Percentiles rank a stretch among this genome's conserved stretches.
phyloP scores from a whole-genome alignment of 37 sponge, comb jelly and placozoan species.

The Cladorhizidae sp. region DNA sequence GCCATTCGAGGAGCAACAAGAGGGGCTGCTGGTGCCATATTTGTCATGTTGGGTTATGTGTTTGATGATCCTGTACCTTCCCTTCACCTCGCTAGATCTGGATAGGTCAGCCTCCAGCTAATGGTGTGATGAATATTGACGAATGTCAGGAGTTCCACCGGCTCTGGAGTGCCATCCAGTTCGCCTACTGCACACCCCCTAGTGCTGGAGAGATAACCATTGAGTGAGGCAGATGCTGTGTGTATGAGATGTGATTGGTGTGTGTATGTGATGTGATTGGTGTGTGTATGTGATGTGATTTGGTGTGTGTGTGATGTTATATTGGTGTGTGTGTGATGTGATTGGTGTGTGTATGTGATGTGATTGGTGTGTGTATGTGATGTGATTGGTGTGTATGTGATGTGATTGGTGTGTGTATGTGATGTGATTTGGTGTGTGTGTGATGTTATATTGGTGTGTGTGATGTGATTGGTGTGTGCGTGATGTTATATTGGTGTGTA shows the following conservation, averaged over 20 bases:
- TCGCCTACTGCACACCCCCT: constrained; percentile 88
- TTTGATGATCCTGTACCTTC: not conserved
- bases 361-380: not conserved
- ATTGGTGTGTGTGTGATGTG: constrained; percentile 98
- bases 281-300: constrained; percentile 16
- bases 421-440: constrained; percentile 36
- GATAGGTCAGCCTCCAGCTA: constrained; percentile 79
- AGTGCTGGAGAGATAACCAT: constrained; percentile 68
- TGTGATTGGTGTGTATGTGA: not conserved
- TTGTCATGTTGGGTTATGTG: too few relatives aligned
- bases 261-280: too few relatives aligned
- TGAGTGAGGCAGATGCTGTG: constrained; percentile 62
- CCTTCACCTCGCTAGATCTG: constrained; percentile 65
- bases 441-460: constrained; percentile 97
- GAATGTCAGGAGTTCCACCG: constrained; percentile 99
- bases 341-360: constrained; percentile 90
- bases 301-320: constrained; percentile 63
- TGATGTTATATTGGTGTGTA: not conserved
- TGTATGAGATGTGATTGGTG: not conserved
- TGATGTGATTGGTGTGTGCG: constrained; percentile 15
- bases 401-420: constrained; percentile 15
- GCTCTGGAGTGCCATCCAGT: constrained; percentile 99
- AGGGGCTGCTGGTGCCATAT: too few relatives aligned
- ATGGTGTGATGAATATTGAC: constrained; percentile 96
- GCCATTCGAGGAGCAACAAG: too few relatives aligned